Evolutionary conservation across 1,140 invertebrate species (phyloP).

Genomic region (Zaprionus nigranus): DNA sequence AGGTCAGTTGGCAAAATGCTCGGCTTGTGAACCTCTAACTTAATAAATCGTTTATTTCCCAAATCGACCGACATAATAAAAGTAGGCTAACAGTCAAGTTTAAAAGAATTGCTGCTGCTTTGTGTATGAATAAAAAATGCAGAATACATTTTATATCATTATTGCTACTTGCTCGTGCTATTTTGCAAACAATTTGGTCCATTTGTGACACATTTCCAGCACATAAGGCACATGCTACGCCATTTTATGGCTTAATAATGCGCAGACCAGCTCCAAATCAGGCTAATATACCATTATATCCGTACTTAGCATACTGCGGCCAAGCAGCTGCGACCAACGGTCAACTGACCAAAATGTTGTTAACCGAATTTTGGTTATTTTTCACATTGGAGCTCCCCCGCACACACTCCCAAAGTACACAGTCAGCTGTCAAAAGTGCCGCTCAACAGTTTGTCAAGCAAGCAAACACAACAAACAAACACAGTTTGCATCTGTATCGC

Average conservation of each 20-base stretch:
- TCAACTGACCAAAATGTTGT: constrained; percentile 71
- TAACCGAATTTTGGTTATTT: constrained; percentile 67
- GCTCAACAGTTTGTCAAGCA: constrained; percentile 73
- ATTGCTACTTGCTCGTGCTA: background rate
- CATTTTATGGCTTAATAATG: constrained; percentile 11
- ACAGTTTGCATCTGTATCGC: constrained; percentile 17
- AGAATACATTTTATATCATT: background rate
- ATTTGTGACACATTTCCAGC: background rate
- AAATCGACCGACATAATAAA: constrained; percentile 15
- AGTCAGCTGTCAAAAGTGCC: constrained; percentile 49
- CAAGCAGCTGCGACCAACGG: constrained; percentile 40
- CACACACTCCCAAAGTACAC: background rate
- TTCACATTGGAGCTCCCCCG: constrained; percentile 48
- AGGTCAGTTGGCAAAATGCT: constrained; percentile 44
- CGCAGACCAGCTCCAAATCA: constrained; percentile 7
- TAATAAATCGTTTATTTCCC: constrained; percentile 18
- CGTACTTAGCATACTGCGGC: constrained; percentile 24
- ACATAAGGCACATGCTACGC: constrained; percentile 3
- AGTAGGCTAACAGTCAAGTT: background rate
- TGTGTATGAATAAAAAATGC: background rate
- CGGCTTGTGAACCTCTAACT: background rate
- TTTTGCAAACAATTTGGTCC: background rate
- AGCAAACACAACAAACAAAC: constrained; percentile 35
- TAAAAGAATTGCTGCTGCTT: background rate
- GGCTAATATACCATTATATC: constrained; percentile 44